Evolutionary conservation across 2,113 vertebrate species (phyloP), one percentile per base, ranked within the genome.

Genomic region (Rhea americana): DNA sequence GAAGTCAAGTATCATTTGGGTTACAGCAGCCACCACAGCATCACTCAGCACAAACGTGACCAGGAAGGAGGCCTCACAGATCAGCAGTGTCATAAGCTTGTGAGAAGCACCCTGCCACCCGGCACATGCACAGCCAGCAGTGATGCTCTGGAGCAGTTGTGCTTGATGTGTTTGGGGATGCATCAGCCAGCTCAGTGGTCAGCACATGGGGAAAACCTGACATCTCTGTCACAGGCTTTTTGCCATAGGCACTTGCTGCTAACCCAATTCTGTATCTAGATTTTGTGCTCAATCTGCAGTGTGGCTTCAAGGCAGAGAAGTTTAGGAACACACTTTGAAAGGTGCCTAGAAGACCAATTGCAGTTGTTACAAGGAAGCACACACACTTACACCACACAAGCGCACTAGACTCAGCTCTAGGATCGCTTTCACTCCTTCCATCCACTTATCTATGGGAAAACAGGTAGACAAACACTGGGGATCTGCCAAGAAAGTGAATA

Each of bases 391-490:
- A 20, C 39, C 2, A 12, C 16, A 20, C 50, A 24, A 4, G 19
- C 8, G 21, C 37, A 43, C 24, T 21, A 8, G 61, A 18, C 58
- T 43, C 22, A 53, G 48, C 62, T 43, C 48, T 14, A 7, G 37
- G 11, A 41, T 32, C 22, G 14, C 62, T 53, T 65, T 53, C 48
- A 19, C 48, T n/a, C 50, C 53, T 28, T n/a, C 61, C 48, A 25
- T 50, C 39, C 43, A 32, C 30, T 65, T 48, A 6, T 21, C 19
- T 66, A 24, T 1, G 12, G 67, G 30, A 89, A 35, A 2, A 5
- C 20, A 80, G 21, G 24, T 1, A 56, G 25, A 0, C 1, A 51
- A 75, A 24, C n/a, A 50, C 26, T 1, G 2, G 26, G 16, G 50
- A 21, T 14, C 47, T 80, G 37, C 61, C 61, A 80, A 39, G 37